Evolutionary conservation across 2,888 invertebrate genomes (phyloP).

Genomic region (Cephus spinipes): DNA sequence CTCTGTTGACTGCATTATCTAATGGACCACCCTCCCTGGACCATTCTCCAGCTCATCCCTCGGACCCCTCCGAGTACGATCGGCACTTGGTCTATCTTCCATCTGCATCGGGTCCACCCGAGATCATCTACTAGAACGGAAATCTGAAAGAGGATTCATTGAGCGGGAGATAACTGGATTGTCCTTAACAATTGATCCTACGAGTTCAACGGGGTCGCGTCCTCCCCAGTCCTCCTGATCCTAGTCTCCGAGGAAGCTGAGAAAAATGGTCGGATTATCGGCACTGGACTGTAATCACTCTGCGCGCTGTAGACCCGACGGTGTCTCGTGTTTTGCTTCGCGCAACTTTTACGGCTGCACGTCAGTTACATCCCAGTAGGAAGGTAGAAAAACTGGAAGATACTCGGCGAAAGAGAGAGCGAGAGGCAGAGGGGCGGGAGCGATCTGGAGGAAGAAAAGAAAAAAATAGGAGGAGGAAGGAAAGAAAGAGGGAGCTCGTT

Average conservation of each 20-base stretch:
- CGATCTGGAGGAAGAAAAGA: not conserved
- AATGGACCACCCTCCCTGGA: conserved; percentile 34
- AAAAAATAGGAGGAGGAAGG: not conserved
- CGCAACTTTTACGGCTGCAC: conserved; percentile 30
- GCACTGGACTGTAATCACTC: not conserved
- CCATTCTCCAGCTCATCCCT: not conserved
- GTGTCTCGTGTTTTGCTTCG: not conserved
- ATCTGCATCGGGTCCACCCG: not conserved
- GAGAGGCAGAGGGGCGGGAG: not conserved
- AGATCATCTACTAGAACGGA: not conserved
- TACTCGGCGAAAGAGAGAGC: conserved; percentile 19
- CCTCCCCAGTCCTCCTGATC: not conserved
- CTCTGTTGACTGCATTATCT: conserved; percentile 40
- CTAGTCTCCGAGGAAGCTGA: not conserved
- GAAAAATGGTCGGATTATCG: conserved; percentile 21
- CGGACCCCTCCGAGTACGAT: conserved; percentile 55
- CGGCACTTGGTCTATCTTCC: conserved; percentile 58
- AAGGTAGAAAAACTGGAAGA: not conserved
- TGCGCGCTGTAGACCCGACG: not conserved
- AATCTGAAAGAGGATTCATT: not conserved
- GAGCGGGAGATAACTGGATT: not conserved
- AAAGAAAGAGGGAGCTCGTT: not conserved
- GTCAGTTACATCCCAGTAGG: conserved; percentile 38
- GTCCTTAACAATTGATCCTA: not conserved
- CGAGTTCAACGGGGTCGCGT: not conserved